A percentile compares a stretch with the other conserved stretches of the same genome.
Evolutionary conservation across 2,113 vertebrate genomes (phyloP).

Genomic region (Actenoides lindsayi): DNA sequence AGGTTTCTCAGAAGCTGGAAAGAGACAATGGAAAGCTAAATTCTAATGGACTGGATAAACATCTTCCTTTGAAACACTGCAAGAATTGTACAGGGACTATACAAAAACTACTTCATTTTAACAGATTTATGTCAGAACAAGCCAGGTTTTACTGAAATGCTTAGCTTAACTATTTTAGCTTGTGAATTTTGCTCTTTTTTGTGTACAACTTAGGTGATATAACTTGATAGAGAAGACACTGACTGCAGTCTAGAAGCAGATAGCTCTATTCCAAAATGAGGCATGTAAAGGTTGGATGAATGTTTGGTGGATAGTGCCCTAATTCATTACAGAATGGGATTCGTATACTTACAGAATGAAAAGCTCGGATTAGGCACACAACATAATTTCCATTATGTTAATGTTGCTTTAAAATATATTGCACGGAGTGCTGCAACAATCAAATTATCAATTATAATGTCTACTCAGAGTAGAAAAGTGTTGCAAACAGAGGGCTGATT

Average conservation of each 20-base stretch:
- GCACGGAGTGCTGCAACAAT: constrained; percentile 84
- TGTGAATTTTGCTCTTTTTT: neutral
- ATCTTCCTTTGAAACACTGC: neutral
- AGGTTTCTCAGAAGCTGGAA: neutral
- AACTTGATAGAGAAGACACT: neutral
- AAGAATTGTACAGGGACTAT: neutral
- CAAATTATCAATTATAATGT: constrained; percentile 91
- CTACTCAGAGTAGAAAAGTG: constrained; percentile 85
- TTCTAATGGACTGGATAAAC: neutral
- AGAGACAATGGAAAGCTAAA: neutral
- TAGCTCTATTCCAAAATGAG: neutral
- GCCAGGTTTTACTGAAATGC: neutral
- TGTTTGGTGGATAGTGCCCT: constrained; percentile 5
- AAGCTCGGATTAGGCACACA: constrained; percentile 82
- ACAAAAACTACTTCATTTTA: neutral
- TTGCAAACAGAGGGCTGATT: constrained; percentile 88
- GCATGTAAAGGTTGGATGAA: neutral
- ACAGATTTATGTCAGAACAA: neutral
- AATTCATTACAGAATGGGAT: constrained; percentile 52
- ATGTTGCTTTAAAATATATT: constrained; percentile 89
- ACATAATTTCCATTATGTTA: constrained; percentile 88
- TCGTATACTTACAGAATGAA: constrained; percentile 72
- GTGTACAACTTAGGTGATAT: neutral
- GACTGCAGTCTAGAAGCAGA: neutral
- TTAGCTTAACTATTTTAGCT: neutral